phyloP scores from a whole-genome alignment of 2,888 invertebrate species.

The Euplagia quadripunctaria region DNA sequence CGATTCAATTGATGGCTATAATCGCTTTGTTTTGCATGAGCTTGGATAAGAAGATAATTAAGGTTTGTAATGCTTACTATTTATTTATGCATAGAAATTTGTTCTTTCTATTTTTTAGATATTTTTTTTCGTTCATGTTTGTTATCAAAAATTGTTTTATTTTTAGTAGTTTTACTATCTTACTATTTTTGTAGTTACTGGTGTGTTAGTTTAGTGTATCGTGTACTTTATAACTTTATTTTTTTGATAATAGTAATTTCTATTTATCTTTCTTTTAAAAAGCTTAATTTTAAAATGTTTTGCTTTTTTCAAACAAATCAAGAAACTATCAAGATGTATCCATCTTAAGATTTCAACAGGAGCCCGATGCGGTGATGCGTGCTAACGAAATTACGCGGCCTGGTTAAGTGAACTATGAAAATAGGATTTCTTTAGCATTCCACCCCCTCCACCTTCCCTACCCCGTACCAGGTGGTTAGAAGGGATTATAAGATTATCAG shows the following conservation, averaged over 20 bases:
- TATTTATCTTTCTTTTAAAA: not conserved
- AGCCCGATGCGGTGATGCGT: slow-evolving; percentile 82
- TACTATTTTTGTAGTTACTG: no score
- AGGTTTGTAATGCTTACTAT: no score
- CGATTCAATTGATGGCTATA: no score
- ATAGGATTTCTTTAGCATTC: slow-evolving; percentile 83
- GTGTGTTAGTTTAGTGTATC: no score
- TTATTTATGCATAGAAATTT: no score
- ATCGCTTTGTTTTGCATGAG: no score
- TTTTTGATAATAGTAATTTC: not conserved
- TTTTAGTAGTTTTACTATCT: no score
- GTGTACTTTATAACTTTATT: not conserved
- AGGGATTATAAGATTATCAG: slow-evolving; percentile 81
- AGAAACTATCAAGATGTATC: slow-evolving; percentile 67
- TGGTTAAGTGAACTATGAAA: slow-evolving; percentile 86
- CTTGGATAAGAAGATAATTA: no score
- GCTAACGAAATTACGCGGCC: slow-evolving; percentile 82
- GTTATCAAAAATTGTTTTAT: no score
- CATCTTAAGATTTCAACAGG: slow-evolving; percentile 63
- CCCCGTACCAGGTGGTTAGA: slow-evolving; percentile 68
- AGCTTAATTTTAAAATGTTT: not conserved
- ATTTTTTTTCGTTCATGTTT: no score
- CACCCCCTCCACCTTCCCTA: slow-evolving; percentile 45
- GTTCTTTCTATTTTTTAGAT: no score
- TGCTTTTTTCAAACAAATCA: not conserved